Conservation (phyloP, 1,140 invertebrate species). For the Ceratina calcarata region DNA sequence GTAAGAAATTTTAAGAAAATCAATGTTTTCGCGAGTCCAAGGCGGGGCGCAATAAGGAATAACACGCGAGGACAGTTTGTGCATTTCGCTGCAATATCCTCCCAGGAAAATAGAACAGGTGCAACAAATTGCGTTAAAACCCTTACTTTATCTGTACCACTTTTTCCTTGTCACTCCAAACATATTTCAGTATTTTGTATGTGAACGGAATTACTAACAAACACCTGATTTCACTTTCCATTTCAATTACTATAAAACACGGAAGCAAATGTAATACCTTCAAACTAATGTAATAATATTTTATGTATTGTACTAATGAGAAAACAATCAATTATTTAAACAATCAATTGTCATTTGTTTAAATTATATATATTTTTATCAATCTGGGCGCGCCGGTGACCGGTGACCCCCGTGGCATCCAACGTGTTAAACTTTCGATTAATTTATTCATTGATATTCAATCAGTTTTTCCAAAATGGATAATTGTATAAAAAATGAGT, state of each 20-base stretch:
- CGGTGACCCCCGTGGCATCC: too few relatives aligned
- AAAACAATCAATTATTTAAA: too few relatives aligned
- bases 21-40: constrained; percentile 42
- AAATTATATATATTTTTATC: too few relatives aligned
- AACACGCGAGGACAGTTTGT: constrained; percentile 27
- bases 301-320: too few relatives aligned
- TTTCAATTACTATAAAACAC: not conserved
- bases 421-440: too few relatives aligned
- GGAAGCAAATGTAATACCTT: not conserved
- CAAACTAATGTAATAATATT: too few relatives aligned
- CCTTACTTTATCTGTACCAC: not conserved
- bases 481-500: not conserved
- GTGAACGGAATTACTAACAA: not conserved
- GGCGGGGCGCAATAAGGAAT: constrained; percentile 7
- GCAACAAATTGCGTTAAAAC: constrained; percentile 37
- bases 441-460: too few relatives aligned
- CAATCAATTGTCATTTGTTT: too few relatives aligned
- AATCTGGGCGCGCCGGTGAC: too few relatives aligned
- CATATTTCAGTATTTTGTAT: not conserved
- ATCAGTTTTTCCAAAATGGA: too few relatives aligned
- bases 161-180: constrained; percentile 11
- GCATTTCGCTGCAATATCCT: constrained; percentile 39
- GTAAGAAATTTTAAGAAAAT: constrained; percentile 25
- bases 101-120: constrained; percentile 22
- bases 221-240: too few relatives aligned